Conservation (phyloP, 2,113 vertebrate genomes). For the Bufo bufo region DNA sequence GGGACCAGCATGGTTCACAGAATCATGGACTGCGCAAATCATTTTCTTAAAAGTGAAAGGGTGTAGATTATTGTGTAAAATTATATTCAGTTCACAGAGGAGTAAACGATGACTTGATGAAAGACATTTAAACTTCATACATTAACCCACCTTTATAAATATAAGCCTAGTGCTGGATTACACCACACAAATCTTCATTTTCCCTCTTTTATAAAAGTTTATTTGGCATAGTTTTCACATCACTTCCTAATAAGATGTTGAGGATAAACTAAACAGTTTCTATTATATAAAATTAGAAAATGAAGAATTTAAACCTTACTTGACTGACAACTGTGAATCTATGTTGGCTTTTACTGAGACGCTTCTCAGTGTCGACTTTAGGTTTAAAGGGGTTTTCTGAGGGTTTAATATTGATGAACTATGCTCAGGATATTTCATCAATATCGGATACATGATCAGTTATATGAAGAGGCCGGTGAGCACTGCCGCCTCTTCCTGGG, state of each 20-base stretch:
- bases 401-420: no score
- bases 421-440: no score
- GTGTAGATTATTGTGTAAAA: slow-evolving; percentile 26
- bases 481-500: no score
- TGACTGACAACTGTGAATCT: neutral
- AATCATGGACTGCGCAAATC: neutral
- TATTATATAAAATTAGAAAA: neutral
- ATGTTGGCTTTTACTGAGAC: neutral
- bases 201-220: slow-evolving; percentile 18
- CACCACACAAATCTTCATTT: neutral
- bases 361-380: neutral
- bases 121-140: slow-evolving; percentile 28
- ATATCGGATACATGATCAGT: no score
- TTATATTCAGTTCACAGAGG: slow-evolving; percentile 18
- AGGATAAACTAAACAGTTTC: neutral
- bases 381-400: no score
- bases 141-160: slow-evolving; percentile 13
- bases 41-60: slow-evolving; percentile 17
- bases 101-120: slow-evolving; percentile 21
- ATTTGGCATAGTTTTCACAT: slow-evolving; percentile 2
- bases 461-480: no score
- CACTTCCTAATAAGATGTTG: neutral
- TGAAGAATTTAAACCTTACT: neutral
- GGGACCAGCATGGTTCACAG: neutral
- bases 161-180: slow-evolving; percentile 7